These are phyloP conservation scores for Hyla sarda DNA, from an alignment of 2,113 vertebrate genomes.

Conservation along the genomic window DNA sequence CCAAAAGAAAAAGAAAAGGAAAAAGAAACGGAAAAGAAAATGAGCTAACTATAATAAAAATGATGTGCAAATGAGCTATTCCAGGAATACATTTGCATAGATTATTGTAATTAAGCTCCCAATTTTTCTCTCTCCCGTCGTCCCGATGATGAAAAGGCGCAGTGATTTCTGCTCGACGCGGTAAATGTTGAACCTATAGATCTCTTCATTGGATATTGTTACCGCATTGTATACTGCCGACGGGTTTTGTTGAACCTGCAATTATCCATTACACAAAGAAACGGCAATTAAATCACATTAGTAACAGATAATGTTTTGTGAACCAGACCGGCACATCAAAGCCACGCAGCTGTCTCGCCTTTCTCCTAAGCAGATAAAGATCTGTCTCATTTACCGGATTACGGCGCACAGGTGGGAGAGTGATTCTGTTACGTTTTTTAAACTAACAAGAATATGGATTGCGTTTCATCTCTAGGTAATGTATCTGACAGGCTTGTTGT, in stretches of 20 bases:
- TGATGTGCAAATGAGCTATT: slow-evolving; percentile 10
- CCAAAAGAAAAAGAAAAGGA: neutral
- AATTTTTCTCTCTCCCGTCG: neutral
- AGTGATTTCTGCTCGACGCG: neutral
- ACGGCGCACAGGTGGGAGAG: slow-evolving; percentile 33
- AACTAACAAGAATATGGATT: neutral
- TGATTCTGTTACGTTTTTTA: slow-evolving; percentile 24
- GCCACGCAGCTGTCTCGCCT: slow-evolving; percentile 3
- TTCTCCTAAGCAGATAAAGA: slow-evolving; percentile 45
- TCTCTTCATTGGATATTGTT: slow-evolving; percentile 15
- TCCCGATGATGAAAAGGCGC: neutral
- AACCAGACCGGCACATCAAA: slow-evolving; percentile 35
- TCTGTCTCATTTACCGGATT: slow-evolving; percentile 51
- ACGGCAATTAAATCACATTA: slow-evolving; percentile 53
- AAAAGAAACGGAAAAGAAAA: too few relatives aligned
- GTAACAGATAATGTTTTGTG: slow-evolving; percentile 48
- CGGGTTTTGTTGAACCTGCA: slow-evolving; percentile 7
- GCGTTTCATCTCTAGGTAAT: neutral
- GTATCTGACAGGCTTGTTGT: neutral
- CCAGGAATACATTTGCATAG: slow-evolving; percentile 40
- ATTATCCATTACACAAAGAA: slow-evolving; percentile 46
- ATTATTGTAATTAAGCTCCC: slow-evolving; percentile 31
- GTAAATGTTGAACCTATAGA: neutral
- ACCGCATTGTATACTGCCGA: neutral
- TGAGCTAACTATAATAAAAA: neutral